Percentiles rank a stretch among this genome's conserved stretches.
Evolutionary conservation across 2,888 invertebrate species (phyloP).

Genomic region (Bombylius discolor): DNA sequence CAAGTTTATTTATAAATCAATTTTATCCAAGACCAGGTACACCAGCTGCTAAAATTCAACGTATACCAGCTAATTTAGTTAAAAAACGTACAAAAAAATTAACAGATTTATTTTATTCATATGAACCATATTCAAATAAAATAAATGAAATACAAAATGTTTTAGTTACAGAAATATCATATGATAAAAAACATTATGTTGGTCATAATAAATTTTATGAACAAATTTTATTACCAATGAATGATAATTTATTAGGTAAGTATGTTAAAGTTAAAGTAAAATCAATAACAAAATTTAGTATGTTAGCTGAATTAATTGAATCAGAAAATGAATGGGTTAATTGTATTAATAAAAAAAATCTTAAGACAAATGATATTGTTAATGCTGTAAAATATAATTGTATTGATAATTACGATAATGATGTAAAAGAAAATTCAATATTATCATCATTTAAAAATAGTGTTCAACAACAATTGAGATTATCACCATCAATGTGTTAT

Average conservation of each 20-base stretch:
- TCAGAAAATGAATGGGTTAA: conserved; percentile 43
- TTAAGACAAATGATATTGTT: neutral
- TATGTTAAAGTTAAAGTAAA: conserved; percentile 64
- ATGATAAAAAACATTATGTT: conserved; percentile 80
- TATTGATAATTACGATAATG: neutral
- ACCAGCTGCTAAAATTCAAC: conserved; percentile 79
- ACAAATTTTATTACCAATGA: conserved; percentile 75
- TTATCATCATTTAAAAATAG: too few relatives aligned
- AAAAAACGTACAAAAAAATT: conserved; percentile 79
- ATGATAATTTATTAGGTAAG: conserved; percentile 66
- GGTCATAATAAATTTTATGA: conserved; percentile 94
- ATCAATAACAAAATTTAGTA: conserved; percentile 59
- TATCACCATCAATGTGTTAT: conserved; percentile 12
- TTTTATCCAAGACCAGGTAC: conserved; percentile 95
- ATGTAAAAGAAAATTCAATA: too few relatives aligned
- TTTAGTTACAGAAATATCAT: conserved; percentile 84
- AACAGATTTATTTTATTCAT: conserved; percentile 80
- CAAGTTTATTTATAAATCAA: conserved; percentile 94
- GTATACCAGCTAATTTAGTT: conserved; percentile 74
- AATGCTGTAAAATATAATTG: neutral
- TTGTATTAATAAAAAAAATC: conserved; percentile 30
- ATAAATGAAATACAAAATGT: conserved; percentile 51
- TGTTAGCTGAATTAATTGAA: conserved; percentile 55
- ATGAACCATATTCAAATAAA: conserved; percentile 65
- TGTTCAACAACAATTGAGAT: too few relatives aligned